Conservation (phyloP, 2,888 invertebrate species). For the Agrochola macilenta region DNA sequence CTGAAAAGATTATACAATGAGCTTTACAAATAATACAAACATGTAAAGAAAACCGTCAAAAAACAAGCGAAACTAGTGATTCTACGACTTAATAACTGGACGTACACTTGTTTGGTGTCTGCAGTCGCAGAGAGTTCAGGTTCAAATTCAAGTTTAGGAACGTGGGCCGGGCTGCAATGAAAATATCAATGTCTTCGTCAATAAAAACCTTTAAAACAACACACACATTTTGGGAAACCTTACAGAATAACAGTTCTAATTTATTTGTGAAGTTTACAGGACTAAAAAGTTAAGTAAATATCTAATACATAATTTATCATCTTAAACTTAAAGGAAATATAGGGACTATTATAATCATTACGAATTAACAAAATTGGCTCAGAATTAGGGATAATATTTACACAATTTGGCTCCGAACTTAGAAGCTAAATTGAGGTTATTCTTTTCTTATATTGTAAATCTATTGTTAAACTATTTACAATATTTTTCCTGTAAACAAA, state of each 20-base stretch:
- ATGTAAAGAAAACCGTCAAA: constrained; percentile 69
- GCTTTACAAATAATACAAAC: constrained; percentile 68
- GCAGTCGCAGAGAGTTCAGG: constrained; percentile 97
- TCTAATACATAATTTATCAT: constrained; percentile 14
- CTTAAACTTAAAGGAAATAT: constrained; percentile 31
- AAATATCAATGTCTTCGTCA: constrained; percentile 81
- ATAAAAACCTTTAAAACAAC: constrained; percentile 65
- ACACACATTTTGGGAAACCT: constrained; percentile 43
- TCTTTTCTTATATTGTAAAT: constrained; percentile 20
- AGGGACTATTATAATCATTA: not conserved
- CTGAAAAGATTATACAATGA: constrained; percentile 71
- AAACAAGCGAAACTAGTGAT: constrained; percentile 87
- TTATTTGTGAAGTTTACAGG: constrained; percentile 17
- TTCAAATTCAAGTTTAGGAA: constrained; percentile 99
- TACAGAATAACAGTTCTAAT: constrained; percentile 27
- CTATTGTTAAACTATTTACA: constrained; percentile 41
- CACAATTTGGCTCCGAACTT: constrained; percentile 26
- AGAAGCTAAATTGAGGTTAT: constrained; percentile 15
- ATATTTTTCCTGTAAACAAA: constrained; percentile 13
- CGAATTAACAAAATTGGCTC: constrained; percentile 3
- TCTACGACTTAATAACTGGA: constrained; percentile 86
- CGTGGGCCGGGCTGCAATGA: constrained; percentile 98
- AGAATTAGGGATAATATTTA: constrained; percentile 12
- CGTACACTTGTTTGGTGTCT: constrained; percentile 97
- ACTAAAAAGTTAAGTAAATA: constrained; percentile 4